These are phyloP conservation scores for Recurvirostra avosetta DNA, from an alignment of 2,113 vertebrate species.

Conservation along the genomic window DNA sequence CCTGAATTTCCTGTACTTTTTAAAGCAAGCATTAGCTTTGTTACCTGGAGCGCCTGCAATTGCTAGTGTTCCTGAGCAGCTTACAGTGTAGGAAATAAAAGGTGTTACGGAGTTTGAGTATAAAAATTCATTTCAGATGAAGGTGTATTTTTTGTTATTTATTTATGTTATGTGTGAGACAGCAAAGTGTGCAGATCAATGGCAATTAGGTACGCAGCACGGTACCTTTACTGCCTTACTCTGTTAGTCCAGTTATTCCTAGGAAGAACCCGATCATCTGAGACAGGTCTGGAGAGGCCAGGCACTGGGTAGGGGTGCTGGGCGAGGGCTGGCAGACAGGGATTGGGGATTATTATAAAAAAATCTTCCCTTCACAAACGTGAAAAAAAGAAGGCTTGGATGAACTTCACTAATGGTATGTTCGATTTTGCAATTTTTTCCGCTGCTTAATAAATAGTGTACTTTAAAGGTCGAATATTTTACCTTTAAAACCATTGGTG, in stretches of 20 bases:
- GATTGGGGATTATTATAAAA: background rate
- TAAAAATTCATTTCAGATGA: background rate
- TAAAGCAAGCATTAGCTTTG: background rate
- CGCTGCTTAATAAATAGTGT: fast-evolving
- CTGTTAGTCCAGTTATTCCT: background rate
- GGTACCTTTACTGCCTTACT: background rate
- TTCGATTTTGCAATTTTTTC: background rate
- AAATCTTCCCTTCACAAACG: background rate
- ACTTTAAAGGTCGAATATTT: background rate
- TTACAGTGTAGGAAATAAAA: background rate
- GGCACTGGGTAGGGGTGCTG: background rate
- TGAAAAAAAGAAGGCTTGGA: background rate
- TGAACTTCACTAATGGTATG: background rate
- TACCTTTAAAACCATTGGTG: background rate
- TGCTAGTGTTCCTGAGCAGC: background rate
- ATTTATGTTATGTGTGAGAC: background rate
- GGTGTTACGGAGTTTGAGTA: background rate
- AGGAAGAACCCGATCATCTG: fast-evolving
- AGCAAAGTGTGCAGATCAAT: background rate
- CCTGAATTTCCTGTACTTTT: slow-evolving; percentile 22
- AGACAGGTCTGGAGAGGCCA: background rate
- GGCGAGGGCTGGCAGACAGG: background rate
- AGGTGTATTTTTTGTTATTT: background rate
- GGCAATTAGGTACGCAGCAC: background rate
- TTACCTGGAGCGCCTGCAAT: background rate